A percentile compares a stretch with the other conserved stretches of the same genome.
Conservation (phyloP, 2,888 invertebrate species). For the Hemistola chrysoprasaria region DNA sequence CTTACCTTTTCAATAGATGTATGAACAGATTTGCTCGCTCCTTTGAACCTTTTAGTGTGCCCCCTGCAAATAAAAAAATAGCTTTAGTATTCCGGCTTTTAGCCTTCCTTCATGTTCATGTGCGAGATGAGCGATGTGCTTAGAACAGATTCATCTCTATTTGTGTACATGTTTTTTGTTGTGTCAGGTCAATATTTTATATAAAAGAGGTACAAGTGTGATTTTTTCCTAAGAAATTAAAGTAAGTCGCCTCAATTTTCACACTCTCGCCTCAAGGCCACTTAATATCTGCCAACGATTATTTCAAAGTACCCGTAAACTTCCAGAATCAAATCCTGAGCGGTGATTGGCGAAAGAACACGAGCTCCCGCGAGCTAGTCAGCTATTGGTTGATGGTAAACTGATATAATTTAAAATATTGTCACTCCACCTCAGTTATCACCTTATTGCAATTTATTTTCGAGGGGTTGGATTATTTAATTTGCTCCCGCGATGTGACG, state of each 20-base stretch:
- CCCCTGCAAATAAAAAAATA: too few species aligned
- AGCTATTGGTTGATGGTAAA: conserved; percentile 65
- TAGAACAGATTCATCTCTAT: too few species aligned
- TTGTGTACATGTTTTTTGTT: too few species aligned
- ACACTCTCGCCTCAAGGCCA: conserved; percentile 42
- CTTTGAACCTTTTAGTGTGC: too few species aligned
- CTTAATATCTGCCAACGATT: conserved; percentile 45
- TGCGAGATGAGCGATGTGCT: too few species aligned
- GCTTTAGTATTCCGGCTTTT: too few species aligned
- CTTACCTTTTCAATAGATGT: too few species aligned
- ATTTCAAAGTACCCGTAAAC: conserved; percentile 45
- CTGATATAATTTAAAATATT: conserved; percentile 78
- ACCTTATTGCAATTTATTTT: conserved; percentile 75
- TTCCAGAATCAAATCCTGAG: conserved; percentile 56
- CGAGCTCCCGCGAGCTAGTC: conserved; percentile 32
- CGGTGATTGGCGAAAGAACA: conserved; percentile 51
- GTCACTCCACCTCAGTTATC: conserved; percentile 64
- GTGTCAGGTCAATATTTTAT: too few species aligned
- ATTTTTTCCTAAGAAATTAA: too few species aligned
- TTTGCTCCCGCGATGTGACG: conserved; percentile 56
- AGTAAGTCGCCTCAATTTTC: not conserved
- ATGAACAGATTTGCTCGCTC: too few species aligned
- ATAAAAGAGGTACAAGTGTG: too few species aligned
- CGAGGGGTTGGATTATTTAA: conserved; percentile 70
- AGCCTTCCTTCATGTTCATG: too few species aligned